Percentiles rank a stretch among this genome's conserved stretches.
Evolutionary conservation across 1,140 invertebrate genomes (phyloP).

Genomic region (Drosophila sproati): DNA sequence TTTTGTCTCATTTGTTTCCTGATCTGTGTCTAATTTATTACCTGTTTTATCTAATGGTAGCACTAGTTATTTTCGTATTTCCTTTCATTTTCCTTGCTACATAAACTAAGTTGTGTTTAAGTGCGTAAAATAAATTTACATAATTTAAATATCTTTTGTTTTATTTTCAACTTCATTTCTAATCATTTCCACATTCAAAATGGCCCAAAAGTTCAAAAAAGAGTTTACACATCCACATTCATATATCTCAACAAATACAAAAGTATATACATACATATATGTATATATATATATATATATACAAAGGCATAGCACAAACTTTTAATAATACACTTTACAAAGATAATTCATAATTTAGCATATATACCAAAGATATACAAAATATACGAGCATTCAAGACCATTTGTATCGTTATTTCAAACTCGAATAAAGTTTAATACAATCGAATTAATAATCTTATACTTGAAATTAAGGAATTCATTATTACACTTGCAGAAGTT

Average conservation of each 20-base stretch:
- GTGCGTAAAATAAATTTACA: conserved; percentile 62
- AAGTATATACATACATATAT: conserved; percentile 18
- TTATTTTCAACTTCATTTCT: conserved; percentile 21
- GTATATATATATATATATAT: conserved; percentile 33
- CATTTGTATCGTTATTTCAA: conserved; percentile 8
- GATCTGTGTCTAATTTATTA: conserved; percentile 51
- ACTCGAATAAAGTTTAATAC: conserved; percentile 35
- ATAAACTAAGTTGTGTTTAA: conserved; percentile 78
- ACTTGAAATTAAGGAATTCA: too few species aligned
- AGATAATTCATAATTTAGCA: conserved; percentile 35
- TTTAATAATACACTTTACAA: conserved; percentile 73
- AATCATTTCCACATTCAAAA: conserved; percentile 9
- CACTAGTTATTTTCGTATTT: conserved; percentile 56
- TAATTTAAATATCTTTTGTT: conserved; percentile 42
- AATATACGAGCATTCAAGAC: conserved; percentile 1
- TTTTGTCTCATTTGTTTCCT: conserved; percentile 17
- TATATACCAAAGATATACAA: conserved; percentile 57
- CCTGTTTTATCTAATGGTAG: conserved; percentile 44
- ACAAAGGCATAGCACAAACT: conserved; percentile 35
- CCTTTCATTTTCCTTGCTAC: conserved; percentile 42
- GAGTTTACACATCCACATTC: conserved; percentile 52
- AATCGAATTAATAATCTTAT: background rate
- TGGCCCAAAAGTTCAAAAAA: conserved; percentile 62
- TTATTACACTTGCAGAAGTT: too few species aligned
- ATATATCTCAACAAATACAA: conserved; percentile 25